Conservation (phyloP, 2,797 vertebrate species). For the Acipenser oxyrinchus region DNA sequence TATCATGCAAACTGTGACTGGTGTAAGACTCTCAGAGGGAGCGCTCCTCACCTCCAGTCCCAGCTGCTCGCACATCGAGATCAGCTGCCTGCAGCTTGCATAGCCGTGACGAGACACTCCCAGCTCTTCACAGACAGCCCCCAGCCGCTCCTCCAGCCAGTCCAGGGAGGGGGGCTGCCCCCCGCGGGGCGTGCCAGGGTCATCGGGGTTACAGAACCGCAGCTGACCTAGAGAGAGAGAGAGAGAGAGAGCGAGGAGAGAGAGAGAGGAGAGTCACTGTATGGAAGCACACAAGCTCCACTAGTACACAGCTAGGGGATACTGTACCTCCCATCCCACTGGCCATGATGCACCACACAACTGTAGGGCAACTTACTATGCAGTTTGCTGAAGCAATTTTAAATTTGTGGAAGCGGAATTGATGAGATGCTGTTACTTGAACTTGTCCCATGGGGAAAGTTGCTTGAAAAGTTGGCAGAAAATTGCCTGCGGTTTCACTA, state of each 20-base stretch:
- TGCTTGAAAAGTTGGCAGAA: too few relatives aligned
- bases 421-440: too few relatives aligned
- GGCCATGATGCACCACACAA: too few relatives aligned
- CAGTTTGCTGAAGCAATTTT: too few relatives aligned
- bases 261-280: constrained; percentile 33
- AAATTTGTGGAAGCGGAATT: too few relatives aligned
- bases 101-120: constrained; percentile 66
- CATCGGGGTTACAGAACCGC: constrained; percentile 92
- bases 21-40: not conserved
- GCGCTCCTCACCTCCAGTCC: constrained; percentile 64
- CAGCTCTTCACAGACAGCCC: constrained; percentile 70
- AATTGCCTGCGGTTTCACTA: too few relatives aligned
- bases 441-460: too few relatives aligned
- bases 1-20: too few relatives aligned
- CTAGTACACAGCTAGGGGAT: too few relatives aligned
- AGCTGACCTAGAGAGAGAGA: constrained; percentile 66
- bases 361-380: too few relatives aligned
- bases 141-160: constrained; percentile 71
- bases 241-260: not conserved
- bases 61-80: constrained; percentile 67
- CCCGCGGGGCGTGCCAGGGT: constrained; percentile 63
- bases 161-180: constrained; percentile 42
- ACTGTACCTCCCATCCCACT: too few relatives aligned
- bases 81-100: constrained; percentile 63
- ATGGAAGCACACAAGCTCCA: constrained; percentile 17